These are phyloP conservation scores for Drosophila novamexicana DNA, from an alignment of 1,140 invertebrate species.

Conservation along the genomic window DNA sequence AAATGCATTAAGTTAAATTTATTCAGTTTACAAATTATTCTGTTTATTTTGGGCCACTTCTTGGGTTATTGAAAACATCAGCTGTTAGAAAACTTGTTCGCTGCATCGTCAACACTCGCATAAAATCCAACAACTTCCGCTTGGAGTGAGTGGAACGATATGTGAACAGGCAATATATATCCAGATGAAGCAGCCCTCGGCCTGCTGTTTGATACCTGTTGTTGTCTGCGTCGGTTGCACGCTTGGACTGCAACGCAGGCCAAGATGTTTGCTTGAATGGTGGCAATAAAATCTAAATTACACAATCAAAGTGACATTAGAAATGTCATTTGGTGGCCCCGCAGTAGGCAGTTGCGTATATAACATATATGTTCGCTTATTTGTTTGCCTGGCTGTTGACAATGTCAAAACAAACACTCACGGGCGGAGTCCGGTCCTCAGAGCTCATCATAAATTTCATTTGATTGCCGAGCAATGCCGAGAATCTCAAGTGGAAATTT, in stretches of 20 bases:
- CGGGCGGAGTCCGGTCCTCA: conserved; percentile 1
- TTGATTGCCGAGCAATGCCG: conserved; percentile 68
- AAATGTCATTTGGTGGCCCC: conserved; percentile 49
- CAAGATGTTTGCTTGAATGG: conserved; percentile 33
- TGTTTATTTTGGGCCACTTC: conserved; percentile 8
- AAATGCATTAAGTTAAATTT: not conserved
- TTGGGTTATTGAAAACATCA: not conserved
- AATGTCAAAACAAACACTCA: conserved; percentile 64
- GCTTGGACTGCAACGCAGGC: conserved; percentile 23
- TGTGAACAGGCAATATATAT: conserved; percentile 30
- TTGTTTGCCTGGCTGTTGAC: conserved; percentile 63
- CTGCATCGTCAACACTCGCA: conserved; percentile 33
- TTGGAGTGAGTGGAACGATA: conserved; percentile 19
- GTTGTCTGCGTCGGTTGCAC: conserved; percentile 31
- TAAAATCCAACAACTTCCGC: conserved; percentile 57
- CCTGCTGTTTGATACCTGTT: conserved; percentile 30
- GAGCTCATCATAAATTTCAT: conserved; percentile 72
- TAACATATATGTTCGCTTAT: conserved; percentile 23
- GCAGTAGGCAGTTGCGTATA: conserved; percentile 10
- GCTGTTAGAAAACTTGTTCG: conserved; percentile 6
- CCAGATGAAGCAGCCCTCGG: not conserved
- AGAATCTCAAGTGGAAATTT: conserved; percentile 72
- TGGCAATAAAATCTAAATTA: conserved; percentile 59
- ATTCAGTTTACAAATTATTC: conserved; percentile 7
- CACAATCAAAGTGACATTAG: conserved; percentile 67